Evolutionary conservation across 2,797 vertebrate genomes (phyloP), one percentile per base, ranked within the genome.

Genomic region (Erithacus rubecula): DNA sequence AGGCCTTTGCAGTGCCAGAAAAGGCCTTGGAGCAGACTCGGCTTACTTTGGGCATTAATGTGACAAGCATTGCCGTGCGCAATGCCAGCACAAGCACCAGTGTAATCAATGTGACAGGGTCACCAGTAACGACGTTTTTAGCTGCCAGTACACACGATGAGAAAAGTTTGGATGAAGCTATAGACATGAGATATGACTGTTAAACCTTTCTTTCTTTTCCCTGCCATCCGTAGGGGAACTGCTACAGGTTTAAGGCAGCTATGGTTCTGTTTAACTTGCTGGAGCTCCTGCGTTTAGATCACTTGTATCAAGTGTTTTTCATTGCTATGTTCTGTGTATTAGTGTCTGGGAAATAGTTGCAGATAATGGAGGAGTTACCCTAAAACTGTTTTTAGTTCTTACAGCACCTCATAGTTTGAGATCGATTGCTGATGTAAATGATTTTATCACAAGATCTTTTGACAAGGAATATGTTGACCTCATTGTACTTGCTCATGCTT

Each of bases 141-240:
- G 97, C 99, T 96, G 97, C 98, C 97, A 98, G 98, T 98, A 98
- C 99, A 79, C 99, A 99, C 1, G 99, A 99, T 93, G 98, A 98
- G 97, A 98, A 99, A 98, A 99, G 97, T 98, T 98, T 99, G 94
- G 99, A 99, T 97, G 99, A 99, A 98, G 98, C 99, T 94, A 98
- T 99, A 98, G 99, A 99, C 98, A 99, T 99, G 98, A 98, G 98
- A 97, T 99, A 99, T 90, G 99, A 99, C 98, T 99, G 98, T 98
- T 99, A 98, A 99, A 97, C 96, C 95, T 88, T 97, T 97, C 88
- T 53, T 95, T 97, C 94, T 96, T 97, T 94, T 97, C 97, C 97
- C 98, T 97, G 96, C 97, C 94, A 75, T 97, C 97, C 44, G 97
- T 96, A 97, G 97, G 97, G 93, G 94, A 98, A 97, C 97, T 97